Evolutionary conservation across 2,113 vertebrate genomes (phyloP).

Genomic region (Limnothrissa miodon): DNA sequence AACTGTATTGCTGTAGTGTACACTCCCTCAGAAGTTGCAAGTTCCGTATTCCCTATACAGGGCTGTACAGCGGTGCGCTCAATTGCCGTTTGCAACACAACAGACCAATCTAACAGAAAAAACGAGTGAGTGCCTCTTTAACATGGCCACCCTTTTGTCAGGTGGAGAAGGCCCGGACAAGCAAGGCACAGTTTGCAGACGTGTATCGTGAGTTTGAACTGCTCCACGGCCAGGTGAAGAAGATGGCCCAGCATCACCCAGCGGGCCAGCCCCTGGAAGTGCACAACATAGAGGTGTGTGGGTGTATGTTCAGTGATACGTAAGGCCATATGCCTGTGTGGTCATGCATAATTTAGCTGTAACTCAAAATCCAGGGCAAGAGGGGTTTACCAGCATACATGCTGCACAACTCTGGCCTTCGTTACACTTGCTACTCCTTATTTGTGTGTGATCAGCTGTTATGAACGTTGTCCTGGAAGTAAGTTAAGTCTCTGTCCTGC

Average conservation of each 20-base stretch:
- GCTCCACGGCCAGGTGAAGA: slow-evolving; percentile 81
- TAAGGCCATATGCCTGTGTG: neutral
- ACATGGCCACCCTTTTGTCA: too few relatives aligned
- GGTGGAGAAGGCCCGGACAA: slow-evolving; percentile 76
- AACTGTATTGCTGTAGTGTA: too few relatives aligned
- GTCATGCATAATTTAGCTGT: too few relatives aligned
- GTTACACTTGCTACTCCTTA: neutral
- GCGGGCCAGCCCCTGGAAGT: slow-evolving; percentile 77
- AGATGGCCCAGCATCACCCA: slow-evolving; percentile 85
- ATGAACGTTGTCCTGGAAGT: neutral
- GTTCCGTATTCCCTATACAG: too few relatives aligned
- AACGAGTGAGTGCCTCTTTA: too few relatives aligned
- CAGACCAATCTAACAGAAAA: too few relatives aligned
- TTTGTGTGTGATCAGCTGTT: neutral
- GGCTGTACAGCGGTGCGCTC: too few relatives aligned
- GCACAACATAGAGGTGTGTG: slow-evolving; percentile 77
- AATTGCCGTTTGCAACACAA: too few relatives aligned
- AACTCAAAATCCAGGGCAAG: too few relatives aligned
- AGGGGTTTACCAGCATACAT: too few relatives aligned
- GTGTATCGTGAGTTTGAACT: slow-evolving; percentile 92
- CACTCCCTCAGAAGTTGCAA: too few relatives aligned
- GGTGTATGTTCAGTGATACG: neutral
- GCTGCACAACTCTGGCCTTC: too few relatives aligned
- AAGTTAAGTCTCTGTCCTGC: neutral
- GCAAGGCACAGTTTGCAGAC: slow-evolving; percentile 79